Base-by-base conservation (phyloP, 2,797 vertebrate genomes). In the Pogonophryne albipinna region DNA sequence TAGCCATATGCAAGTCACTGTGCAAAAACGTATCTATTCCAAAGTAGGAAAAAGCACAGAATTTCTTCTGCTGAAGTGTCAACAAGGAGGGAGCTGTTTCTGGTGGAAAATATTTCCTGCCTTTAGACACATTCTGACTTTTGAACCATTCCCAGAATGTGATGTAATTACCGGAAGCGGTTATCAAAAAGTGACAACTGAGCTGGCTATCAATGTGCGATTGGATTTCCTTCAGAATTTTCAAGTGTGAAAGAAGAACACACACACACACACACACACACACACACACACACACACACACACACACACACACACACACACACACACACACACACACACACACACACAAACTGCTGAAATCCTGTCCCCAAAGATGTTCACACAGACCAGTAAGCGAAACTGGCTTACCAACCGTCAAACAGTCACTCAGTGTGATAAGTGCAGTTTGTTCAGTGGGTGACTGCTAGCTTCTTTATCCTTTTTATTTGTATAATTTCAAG, bases 81-180 rank as follows among this genome's bases (percentile, higher is more conserved):
- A 23, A 27, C 1, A 45, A 45, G 20, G 16, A 38, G 4, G 27
- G 12, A n/a, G 13, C n/a, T 60, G 12, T 61, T 70, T 61, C 20
- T 31, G 3, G 8, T 63, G 50, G 52, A 31, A 49, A 42, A 46
- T 23, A 50, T 60, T 51, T 44, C 16, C 53, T 68, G 52, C 27
- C 11, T 44, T 59, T 13, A 17, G 31, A 41, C 19, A 71, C 44
- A 19, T 55, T 58, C 4, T 3, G 59, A 73, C 55, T 13, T 73
- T 76, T 76, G 34, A 65, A 70, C 73, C 60, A 17, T 73, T 66
- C 66, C 56, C 60, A 76, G 11, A 60, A 68, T 69, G 53, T 46
- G 46, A 53, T 53, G 62, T 58, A 58, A 79, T 81, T 81, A 74
- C 62, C 68, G 56, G 59, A 31, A 34, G 63, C 13, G 19, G 34